Evolutionary conservation across 53 echinoderm and acorn worm genomes (phyloP).

Genomic region (Temnopleurus reevesii): DNA sequence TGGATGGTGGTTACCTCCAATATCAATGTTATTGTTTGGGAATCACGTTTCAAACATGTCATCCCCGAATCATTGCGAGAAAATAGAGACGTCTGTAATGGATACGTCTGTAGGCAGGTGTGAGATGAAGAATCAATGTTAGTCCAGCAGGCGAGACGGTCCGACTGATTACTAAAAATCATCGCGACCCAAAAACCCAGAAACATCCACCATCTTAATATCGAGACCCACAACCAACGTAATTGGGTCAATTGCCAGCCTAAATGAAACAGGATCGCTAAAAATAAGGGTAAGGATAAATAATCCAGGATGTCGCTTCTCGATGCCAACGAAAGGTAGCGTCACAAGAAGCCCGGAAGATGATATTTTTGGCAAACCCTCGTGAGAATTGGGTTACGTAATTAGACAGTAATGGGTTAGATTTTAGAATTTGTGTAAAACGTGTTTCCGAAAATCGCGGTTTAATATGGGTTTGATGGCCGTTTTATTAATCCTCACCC

Average conservation of each 20-base stretch:
- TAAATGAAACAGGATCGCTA: slow-evolving; percentile 17
- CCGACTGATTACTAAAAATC: background rate
- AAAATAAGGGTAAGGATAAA: slow-evolving; percentile 5
- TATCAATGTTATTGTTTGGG: background rate
- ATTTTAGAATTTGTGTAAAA: background rate
- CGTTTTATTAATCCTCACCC: background rate
- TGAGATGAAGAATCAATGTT: slow-evolving; percentile 4
- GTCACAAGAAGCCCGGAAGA: no score
- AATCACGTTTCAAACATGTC: background rate
- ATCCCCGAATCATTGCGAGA: background rate
- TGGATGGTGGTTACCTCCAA: background rate
- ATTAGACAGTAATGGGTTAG: no score
- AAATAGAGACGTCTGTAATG: background rate
- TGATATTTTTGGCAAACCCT: background rate
- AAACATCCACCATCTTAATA: slow-evolving; percentile 17
- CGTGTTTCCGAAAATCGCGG: background rate
- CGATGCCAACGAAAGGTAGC: background rate
- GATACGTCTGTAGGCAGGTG: slow-evolving; percentile 10
- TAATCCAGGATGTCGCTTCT: background rate
- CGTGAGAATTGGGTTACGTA: no score
- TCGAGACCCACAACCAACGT: background rate
- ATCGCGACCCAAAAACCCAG: slow-evolving; percentile 24
- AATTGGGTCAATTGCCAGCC: slow-evolving; percentile 44
- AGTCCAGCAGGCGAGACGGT: background rate
- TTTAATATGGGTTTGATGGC: background rate